Percentiles rank a stretch among this genome's conserved stretches.
These are phyloP conservation scores for Urechis unicinctus DNA, from an alignment of 2,888 invertebrate genomes.

Conservation along the genomic window DNA sequence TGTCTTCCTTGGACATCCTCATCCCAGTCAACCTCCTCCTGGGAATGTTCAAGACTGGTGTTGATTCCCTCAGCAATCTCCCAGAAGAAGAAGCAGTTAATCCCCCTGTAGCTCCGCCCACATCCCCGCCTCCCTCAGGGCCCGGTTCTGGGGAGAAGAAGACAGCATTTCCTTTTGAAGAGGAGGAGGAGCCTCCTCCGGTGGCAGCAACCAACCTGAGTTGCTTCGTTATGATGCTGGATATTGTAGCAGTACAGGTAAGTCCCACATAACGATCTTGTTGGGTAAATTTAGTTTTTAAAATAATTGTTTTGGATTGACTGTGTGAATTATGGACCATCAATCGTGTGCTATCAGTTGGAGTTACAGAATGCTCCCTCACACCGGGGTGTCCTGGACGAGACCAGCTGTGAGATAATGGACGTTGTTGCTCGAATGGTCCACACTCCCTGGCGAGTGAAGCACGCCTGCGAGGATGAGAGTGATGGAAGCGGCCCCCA, in stretches of 20 bases:
- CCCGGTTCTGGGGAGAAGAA: slow-evolving; percentile 14
- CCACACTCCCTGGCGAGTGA: slow-evolving; percentile 66
- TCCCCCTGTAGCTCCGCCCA: neutral
- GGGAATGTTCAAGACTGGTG: slow-evolving; percentile 83
- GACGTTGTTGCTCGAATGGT: slow-evolving; percentile 71
- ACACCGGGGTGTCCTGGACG: slow-evolving; percentile 71
- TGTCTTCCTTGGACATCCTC: slow-evolving; percentile 82
- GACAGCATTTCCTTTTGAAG: slow-evolving; percentile 1
- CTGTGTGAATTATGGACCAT: neutral
- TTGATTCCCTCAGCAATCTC: slow-evolving; percentile 52
- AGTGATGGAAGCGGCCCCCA: neutral
- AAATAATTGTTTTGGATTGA: too few species aligned
- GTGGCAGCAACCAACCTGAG: slow-evolving; percentile 66
- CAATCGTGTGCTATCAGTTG: slow-evolving; percentile 55
- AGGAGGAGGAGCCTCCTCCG: neutral
- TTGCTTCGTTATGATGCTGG: slow-evolving; percentile 93
- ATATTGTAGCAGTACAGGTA: slow-evolving; percentile 88
- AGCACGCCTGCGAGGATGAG: slow-evolving; percentile 55
- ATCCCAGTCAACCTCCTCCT: slow-evolving; percentile 82
- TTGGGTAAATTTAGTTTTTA: neutral
- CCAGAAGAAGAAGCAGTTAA: neutral
- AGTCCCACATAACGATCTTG: slow-evolving; percentile 4
- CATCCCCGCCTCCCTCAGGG: slow-evolving; percentile 12
- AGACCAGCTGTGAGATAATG: slow-evolving; percentile 64
- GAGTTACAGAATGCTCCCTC: slow-evolving; percentile 78